These are phyloP conservation scores for Saguinus imperator DNA, from an alignment of 2,113 vertebrate genomes.

Conservation along the genomic window DNA sequence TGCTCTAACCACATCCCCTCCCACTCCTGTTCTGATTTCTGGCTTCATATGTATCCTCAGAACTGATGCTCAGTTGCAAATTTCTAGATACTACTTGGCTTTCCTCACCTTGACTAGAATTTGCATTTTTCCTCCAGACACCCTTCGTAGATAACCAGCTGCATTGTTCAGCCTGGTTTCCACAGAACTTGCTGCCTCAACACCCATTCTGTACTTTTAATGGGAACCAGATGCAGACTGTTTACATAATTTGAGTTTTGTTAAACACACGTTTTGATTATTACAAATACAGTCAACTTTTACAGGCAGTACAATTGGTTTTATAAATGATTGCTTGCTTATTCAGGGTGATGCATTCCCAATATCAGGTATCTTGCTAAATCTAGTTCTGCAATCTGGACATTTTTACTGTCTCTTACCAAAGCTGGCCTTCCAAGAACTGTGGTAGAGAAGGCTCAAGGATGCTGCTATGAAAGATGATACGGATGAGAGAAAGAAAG, in stretches of 20 bases:
- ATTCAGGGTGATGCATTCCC: not conserved
- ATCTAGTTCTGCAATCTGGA: not conserved
- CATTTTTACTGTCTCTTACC: conserved; percentile 24
- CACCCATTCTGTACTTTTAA: not conserved
- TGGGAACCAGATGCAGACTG: not conserved
- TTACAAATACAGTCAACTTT: conserved; percentile 3
- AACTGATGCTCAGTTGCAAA: not conserved
- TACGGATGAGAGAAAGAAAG: not conserved
- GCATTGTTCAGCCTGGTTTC: not conserved
- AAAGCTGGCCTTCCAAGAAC: not conserved
- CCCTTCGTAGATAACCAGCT: not conserved
- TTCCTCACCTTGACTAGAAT: not conserved
- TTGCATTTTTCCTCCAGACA: not conserved
- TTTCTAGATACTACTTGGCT: not conserved
- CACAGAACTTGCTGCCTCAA: not conserved
- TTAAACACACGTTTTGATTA: not conserved
- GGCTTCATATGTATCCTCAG: not conserved
- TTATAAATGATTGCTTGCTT: conserved; percentile 1
- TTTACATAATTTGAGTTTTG: not conserved
- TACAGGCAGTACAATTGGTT: not conserved
- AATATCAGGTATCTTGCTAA: not conserved
- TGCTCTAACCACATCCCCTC: not conserved
- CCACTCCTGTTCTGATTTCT: not conserved
- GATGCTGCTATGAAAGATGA: conserved; percentile 27
- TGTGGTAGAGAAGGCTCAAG: not conserved